Evolutionary conservation across 92 coral and sea anemone species (phyloP).

Genomic region (Blastomussa wellsi): DNA sequence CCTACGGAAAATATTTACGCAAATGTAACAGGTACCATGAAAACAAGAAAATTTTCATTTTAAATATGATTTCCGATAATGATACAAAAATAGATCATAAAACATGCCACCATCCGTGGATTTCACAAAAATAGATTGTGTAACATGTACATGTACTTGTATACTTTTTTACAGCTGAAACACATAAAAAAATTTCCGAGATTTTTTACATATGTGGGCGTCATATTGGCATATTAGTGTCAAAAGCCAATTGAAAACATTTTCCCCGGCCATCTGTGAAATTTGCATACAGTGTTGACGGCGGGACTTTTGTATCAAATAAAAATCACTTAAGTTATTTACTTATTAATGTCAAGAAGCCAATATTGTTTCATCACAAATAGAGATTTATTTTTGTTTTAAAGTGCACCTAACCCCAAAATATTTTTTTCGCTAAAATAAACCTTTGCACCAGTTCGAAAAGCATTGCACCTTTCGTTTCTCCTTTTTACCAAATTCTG

Average conservation of each 20-base stretch:
- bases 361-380: neutral
- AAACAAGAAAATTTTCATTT: neutral
- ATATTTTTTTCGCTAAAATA: too few species aligned
- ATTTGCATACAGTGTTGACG: slow-evolving; percentile 13
- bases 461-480: too few species aligned
- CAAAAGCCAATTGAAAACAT: neutral
- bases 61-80: neutral
- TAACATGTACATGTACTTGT: neutral
- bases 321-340: neutral
- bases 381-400: neutral
- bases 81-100: neutral
- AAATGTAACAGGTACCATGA: slow-evolving; percentile 18
- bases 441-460: too few species aligned
- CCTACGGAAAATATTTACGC: slow-evolving; percentile 15
- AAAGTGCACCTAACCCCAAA: too few species aligned
- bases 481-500: too few species aligned
- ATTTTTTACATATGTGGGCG: neutral
- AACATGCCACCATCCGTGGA: neutral
- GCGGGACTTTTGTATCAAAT: neutral
- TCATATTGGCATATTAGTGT: neutral
- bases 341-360: slow-evolving; percentile 2
- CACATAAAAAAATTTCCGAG: neutral
- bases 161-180: neutral
- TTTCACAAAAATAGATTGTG: neutral
- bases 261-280: neutral